A percentile compares a stretch with the other conserved stretches of the same genome.
These are phyloP conservation scores for Micromussa lordhowensis DNA, from an alignment of 92 coral and sea anemone species.

Conservation along the genomic window DNA sequence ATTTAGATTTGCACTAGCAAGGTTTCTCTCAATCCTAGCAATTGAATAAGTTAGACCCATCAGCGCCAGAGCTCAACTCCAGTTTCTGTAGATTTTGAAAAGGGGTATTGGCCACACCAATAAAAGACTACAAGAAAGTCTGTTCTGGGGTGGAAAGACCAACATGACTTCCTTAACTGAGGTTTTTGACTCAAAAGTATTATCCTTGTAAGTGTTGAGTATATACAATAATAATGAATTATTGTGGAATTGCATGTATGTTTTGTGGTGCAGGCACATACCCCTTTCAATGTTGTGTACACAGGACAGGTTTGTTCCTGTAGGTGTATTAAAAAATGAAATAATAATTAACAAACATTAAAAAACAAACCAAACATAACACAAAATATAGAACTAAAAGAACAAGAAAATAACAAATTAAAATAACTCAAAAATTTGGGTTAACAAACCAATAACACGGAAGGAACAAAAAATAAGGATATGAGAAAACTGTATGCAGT, in stretches of 20 bases:
- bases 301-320: slow-evolving; percentile 97
- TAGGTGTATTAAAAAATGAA: slow-evolving; percentile 29
- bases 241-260: not conserved
- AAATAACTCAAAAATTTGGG: not conserved
- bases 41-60: no score
- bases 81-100: no score
- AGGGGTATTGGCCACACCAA: no score
- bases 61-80: no score
- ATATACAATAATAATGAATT: not conserved
- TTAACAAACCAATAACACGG: not conserved
- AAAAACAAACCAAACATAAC: not conserved
- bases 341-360: not conserved
- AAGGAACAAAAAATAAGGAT: not conserved
- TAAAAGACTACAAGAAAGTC: no score
- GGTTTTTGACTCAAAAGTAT: no score
- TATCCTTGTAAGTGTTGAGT: no score
- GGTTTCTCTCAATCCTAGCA: no score
- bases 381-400: not conserved
- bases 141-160: no score
- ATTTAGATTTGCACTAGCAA: no score
- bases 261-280: slow-evolving; percentile 48
- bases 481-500: not conserved
- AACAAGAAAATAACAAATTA: not conserved
- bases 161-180: no score
- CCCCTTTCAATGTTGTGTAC: slow-evolving; percentile 98